Evolutionary conservation across 2,113 vertebrate genomes (phyloP).

Genomic region (Candoia aspera): DNA sequence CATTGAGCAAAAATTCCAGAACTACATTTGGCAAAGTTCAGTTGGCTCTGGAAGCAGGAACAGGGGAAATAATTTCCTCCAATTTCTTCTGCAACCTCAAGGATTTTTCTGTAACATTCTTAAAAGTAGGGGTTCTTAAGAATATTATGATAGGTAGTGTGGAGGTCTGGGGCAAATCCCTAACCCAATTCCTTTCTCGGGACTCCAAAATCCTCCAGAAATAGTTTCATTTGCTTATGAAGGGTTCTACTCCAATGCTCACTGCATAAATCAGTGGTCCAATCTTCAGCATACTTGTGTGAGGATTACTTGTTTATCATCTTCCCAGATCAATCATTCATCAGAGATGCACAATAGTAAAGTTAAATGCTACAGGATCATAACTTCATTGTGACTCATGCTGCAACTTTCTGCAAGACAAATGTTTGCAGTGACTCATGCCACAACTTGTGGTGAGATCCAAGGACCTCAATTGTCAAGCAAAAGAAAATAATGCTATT

Average conservation of each 20-base stretch:
- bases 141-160: background rate
- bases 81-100: background rate
- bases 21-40: background rate
- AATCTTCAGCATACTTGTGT: background rate
- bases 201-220: background rate
- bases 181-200: background rate
- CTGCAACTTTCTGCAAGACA: slow-evolving; percentile 3
- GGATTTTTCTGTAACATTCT: background rate
- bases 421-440: slow-evolving; percentile 6
- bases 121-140: background rate
- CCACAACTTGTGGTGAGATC: background rate
- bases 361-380: background rate
- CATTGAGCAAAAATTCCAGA: background rate
- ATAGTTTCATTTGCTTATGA: background rate
- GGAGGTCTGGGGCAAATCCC: background rate
- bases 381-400: slow-evolving; percentile 9
- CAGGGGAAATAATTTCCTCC: background rate
- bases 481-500: background rate
- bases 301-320: background rate
- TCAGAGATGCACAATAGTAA: background rate
- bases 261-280: background rate
- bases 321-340: background rate
- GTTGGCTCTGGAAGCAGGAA: background rate
- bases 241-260: background rate
- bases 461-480: background rate